phyloP scores from a whole-genome alignment of 2,888 invertebrate species.

The Ophioninae sp. region DNA sequence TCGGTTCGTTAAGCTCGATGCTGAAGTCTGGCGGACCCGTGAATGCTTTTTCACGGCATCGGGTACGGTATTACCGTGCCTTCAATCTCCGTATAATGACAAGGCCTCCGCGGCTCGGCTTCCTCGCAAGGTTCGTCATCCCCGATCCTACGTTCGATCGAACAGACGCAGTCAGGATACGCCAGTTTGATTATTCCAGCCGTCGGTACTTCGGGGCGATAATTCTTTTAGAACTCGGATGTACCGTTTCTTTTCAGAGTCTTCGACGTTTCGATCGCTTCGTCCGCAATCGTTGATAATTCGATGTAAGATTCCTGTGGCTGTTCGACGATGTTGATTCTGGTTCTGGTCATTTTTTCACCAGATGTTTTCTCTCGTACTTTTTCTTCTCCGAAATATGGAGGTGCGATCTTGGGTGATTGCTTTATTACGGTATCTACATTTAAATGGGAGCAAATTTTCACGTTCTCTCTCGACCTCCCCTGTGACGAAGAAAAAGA shows the following conservation, averaged over 20 bases:
- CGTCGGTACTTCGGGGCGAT: too few species aligned
- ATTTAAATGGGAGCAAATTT: background rate
- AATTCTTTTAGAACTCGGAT: too few species aligned
- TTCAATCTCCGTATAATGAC: slow-evolving; percentile 48
- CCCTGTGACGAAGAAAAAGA: slow-evolving; percentile 9
- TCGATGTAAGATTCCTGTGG: too few species aligned
- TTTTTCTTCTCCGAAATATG: background rate
- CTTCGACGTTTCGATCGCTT: too few species aligned
- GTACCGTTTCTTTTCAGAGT: too few species aligned
- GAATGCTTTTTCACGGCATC: slow-evolving; percentile 22
- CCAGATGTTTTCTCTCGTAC: background rate
- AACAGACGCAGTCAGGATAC: background rate
- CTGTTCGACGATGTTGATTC: too few species aligned
- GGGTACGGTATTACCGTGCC: background rate
- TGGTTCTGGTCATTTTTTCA: background rate
- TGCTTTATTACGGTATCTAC: background rate
- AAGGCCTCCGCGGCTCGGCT: slow-evolving; percentile 30
- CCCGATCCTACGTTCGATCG: background rate
- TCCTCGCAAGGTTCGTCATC: background rate
- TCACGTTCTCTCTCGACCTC: background rate
- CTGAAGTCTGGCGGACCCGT: background rate
- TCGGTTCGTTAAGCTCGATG: slow-evolving; percentile 50
- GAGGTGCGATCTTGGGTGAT: background rate
- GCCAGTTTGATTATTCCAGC: background rate
- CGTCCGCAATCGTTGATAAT: too few species aligned